Conservation (phyloP, 2,113 vertebrate species). For the Variabilichromis moorii region DNA sequence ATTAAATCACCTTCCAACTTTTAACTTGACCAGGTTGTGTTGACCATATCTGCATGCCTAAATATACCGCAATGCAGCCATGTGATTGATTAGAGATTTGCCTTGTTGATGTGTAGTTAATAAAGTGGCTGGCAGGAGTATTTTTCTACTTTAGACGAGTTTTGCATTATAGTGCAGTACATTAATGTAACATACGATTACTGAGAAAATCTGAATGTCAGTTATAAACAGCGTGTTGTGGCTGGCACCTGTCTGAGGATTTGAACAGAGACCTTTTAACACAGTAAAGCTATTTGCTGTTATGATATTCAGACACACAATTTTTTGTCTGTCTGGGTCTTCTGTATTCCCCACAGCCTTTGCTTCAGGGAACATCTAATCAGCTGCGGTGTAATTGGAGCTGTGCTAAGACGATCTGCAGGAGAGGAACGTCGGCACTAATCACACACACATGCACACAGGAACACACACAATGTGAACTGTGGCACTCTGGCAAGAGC, state of each 20-base stretch:
- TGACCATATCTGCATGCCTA: background rate
- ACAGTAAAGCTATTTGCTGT: background rate
- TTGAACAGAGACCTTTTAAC: background rate
- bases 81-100: background rate
- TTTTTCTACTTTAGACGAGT: background rate
- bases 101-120: background rate
- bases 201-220: background rate
- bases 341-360: slow-evolving; percentile 1
- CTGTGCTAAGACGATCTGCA: slow-evolving; percentile 40
- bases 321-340: background rate
- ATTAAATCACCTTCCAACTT: background rate
- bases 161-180: background rate
- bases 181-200: background rate
- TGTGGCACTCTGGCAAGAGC: background rate
- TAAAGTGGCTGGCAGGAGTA: background rate
- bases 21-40: background rate
- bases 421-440: slow-evolving; percentile 1
- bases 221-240: background rate
- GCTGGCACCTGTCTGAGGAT: background rate
- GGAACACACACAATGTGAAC: background rate
- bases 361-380: slow-evolving; percentile 31
- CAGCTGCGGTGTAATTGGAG: slow-evolving; percentile 39
- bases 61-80: background rate
- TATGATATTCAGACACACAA: background rate
- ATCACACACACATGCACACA: background rate